Evolutionary conservation across 2,888 invertebrate genomes (phyloP).

Genomic region (Anorthoa munda): DNA sequence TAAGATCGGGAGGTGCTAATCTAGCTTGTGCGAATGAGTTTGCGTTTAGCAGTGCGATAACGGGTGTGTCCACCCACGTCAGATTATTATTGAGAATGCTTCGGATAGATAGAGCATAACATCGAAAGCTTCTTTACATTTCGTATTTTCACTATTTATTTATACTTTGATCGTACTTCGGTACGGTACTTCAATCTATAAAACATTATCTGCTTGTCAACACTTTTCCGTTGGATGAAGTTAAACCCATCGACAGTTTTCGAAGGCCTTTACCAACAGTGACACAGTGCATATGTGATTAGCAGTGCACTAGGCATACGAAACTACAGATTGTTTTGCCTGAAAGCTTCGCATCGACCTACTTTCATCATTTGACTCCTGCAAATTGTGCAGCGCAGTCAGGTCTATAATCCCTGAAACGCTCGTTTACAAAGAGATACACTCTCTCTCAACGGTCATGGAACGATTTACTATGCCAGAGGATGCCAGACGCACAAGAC

Average conservation of each 20-base stretch:
- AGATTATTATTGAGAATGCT: not conserved
- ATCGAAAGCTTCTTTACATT: not conserved
- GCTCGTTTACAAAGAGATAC: slow-evolving; percentile 3
- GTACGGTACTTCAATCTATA: no score
- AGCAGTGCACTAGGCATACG: slow-evolving; percentile 39
- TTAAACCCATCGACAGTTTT: not conserved
- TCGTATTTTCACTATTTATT: not conserved
- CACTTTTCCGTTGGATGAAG: not conserved
- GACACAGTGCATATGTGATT: slow-evolving; percentile 38
- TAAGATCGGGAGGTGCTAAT: slow-evolving; percentile 44
- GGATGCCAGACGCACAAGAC: no score
- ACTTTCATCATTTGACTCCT: slow-evolving; percentile 31
- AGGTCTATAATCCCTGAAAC: slow-evolving; percentile 18
- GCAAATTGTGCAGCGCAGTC: slow-evolving; percentile 22
- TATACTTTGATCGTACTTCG: no score
- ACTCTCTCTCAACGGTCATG: no score
- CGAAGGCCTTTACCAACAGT: slow-evolving; percentile 14
- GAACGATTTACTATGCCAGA: no score
- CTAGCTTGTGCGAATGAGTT: slow-evolving; percentile 4
- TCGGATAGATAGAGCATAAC: not conserved
- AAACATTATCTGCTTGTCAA: no score
- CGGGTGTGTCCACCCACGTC: not conserved
- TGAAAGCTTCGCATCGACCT: slow-evolving; percentile 37
- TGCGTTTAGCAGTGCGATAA: not conserved
- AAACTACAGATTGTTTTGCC: slow-evolving; percentile 36